These are phyloP conservation scores for Acyrthosiphon pisum DNA, from an alignment of 1,140 invertebrate genomes.

Conservation along the genomic window DNA sequence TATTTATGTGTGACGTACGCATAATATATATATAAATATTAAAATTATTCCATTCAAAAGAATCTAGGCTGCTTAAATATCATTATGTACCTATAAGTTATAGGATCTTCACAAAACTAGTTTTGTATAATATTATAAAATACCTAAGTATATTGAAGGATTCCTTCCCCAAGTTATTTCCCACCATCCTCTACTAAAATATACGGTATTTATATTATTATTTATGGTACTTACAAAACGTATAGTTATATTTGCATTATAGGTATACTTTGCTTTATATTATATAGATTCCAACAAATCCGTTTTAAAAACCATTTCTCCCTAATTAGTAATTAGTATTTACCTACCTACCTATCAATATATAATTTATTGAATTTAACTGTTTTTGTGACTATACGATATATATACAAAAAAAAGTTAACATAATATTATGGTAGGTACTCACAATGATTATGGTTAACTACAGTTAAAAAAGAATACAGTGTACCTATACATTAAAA, in stretches of 20 bases:
- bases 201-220: neutral
- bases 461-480: neutral
- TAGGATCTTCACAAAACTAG: too few relatives aligned
- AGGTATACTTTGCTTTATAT: neutral
- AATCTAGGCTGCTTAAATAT: neutral
- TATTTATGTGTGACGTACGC: neutral
- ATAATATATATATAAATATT: neutral
- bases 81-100: too few relatives aligned
- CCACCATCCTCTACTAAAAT: neutral
- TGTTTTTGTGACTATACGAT: neutral
- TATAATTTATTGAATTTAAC: too few relatives aligned
- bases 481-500: too few relatives aligned
- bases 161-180: neutral
- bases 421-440: neutral
- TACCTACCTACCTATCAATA: too few relatives aligned
- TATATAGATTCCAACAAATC: neutral
- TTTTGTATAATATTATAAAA: neutral
- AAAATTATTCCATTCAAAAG: neutral
- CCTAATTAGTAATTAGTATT: too few relatives aligned
- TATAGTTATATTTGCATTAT: neutral
- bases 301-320: neutral
- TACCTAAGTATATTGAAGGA: too few relatives aligned
- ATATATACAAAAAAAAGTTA: neutral
- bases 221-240: neutral
- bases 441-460: neutral